Conservation (phyloP, 2,797 vertebrate species). For the Hafferia zeledoni region DNA sequence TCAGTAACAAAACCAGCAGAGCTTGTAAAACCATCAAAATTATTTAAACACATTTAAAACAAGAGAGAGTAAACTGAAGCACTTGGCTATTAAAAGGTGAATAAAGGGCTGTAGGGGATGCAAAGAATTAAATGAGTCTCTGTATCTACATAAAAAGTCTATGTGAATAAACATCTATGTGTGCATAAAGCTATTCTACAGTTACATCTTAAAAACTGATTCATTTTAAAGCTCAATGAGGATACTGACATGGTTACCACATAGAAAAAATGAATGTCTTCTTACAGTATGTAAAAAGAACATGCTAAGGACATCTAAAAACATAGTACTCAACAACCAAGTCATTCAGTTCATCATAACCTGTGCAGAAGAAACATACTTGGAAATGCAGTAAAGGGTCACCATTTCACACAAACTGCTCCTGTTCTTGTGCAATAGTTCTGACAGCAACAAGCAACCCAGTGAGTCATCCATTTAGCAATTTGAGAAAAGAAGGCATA, state of each 20-base stretch:
- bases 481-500: not conserved
- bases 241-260: fast-evolving
- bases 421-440: not conserved
- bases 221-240: not conserved
- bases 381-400: not conserved
- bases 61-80: not conserved
- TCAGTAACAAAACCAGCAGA: not conserved
- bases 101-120: not conserved
- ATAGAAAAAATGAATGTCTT: not conserved
- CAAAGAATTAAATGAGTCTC: not conserved
- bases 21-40: not conserved
- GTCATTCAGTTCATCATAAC: not conserved
- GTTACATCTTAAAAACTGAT: not conserved
- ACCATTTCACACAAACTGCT: not conserved
- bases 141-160: not conserved
- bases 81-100: not conserved
- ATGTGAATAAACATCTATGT: not conserved
- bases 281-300: not conserved
- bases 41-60: not conserved
- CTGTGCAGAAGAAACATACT: not conserved
- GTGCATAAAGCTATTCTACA: not conserved
- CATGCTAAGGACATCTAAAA: not conserved
- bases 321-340: not conserved
- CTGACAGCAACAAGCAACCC: not conserved
- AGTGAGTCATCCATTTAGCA: not conserved